These are phyloP conservation scores for Parasteatoda lunata DNA, from an alignment of 2,888 invertebrate genomes.

Conservation along the genomic window DNA sequence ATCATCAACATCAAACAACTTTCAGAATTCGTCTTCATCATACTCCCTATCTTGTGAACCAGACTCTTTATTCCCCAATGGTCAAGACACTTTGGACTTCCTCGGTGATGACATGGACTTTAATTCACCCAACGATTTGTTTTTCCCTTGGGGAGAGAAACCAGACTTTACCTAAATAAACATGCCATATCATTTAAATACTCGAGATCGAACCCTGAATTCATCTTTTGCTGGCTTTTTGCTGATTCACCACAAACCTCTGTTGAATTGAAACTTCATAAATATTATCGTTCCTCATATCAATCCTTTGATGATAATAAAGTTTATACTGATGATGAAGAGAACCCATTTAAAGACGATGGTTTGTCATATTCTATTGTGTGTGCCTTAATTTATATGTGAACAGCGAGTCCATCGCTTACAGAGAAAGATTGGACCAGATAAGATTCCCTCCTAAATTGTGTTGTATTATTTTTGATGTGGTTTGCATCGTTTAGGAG, in stretches of 20 bases:
- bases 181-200: too few species aligned
- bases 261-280: too few species aligned
- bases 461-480: conserved; percentile 53
- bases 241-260: not conserved
- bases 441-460: conserved; percentile 68
- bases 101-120: conserved; percentile 67
- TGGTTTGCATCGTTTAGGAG: conserved; percentile 67
- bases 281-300: too few species aligned
- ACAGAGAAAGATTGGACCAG: conserved; percentile 61
- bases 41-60: conserved; percentile 42
- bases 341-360: too few species aligned
- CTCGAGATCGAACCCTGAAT: too few species aligned
- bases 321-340: too few species aligned
- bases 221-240: not conserved
- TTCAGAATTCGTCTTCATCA: conserved; percentile 33
- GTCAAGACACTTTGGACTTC: conserved; percentile 59
- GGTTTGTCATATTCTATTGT: too few species aligned
- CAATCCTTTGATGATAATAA: too few species aligned
- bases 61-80: conserved; percentile 57
- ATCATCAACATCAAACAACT: conserved; percentile 30
- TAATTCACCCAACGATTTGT: conserved; percentile 51
- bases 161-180: not conserved
- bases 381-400: too few species aligned
- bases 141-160: conserved; percentile 56
- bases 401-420: not conserved